Conservation (phyloP, 2,113 vertebrate species). For the Hucho hucho region DNA sequence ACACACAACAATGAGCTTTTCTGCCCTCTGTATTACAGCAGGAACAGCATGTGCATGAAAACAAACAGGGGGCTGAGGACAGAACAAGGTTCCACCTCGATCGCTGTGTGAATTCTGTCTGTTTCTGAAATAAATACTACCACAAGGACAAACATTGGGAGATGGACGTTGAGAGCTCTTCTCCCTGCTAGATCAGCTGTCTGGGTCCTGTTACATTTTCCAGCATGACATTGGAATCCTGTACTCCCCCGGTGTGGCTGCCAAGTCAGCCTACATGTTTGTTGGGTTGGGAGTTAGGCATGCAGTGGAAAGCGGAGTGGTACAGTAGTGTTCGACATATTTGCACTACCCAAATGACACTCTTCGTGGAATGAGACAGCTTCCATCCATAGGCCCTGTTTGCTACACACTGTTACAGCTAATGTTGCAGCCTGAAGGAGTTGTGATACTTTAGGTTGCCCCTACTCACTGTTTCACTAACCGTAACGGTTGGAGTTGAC, state of each 20-base stretch:
- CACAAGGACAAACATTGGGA: constrained; percentile 27
- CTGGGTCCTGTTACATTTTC: constrained; percentile 69
- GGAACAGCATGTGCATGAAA: constrained; percentile 16
- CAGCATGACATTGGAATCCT: constrained; percentile 52
- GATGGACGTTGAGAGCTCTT: constrained; percentile 29
- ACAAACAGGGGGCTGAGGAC: constrained; percentile 7
- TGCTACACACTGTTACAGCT: too few species aligned
- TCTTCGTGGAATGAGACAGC: too few species aligned
- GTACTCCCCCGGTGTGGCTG: constrained; percentile 48
- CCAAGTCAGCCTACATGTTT: constrained; percentile 56
- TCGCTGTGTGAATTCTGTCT: neutral
- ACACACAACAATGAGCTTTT: constrained; percentile 36
- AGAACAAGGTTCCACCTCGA: neutral
- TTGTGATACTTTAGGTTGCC: too few species aligned
- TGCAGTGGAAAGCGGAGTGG: constrained; percentile 9
- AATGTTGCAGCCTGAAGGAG: too few species aligned
- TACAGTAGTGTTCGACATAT: too few species aligned
- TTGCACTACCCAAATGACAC: too few species aligned
- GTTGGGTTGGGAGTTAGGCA: constrained; percentile 27
- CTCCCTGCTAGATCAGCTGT: constrained; percentile 51
- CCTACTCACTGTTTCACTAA: too few species aligned
- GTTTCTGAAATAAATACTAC: neutral
- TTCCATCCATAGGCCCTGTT: too few species aligned
- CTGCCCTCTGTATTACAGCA: constrained; percentile 18
- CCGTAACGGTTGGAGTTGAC: too few species aligned